Evolutionary conservation across 2,113 vertebrate species (phyloP), one percentile per base, ranked within the genome.

Genomic region (Heterochromis multidens): DNA sequence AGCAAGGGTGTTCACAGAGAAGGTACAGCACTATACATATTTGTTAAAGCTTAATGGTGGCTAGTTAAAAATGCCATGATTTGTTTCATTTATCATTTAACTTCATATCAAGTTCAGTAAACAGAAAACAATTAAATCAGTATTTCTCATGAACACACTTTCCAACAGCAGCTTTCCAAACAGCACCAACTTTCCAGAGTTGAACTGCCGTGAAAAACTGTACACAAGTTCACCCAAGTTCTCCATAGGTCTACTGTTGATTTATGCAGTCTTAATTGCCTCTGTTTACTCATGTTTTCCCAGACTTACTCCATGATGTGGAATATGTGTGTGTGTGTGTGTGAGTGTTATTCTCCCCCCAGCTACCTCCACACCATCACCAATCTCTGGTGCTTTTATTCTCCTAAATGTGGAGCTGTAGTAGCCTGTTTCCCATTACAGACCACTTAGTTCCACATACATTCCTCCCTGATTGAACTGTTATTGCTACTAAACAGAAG

Each of bases 401-500:
- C 67, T 74, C 27, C 67, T 74, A 52, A 74, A 74, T 74, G 67
- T 74, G 67, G 31, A 29, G 59, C 70, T 67, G 33, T 29, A 25
- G 59, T 63, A 63, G 67, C 46, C 78, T 43, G 78, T 89, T 95
- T 94, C 90, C 89, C 91, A 94, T 94, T 95, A 93, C 92, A 87
- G 87, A 92, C 85, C 90, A 93, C 92, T 96, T 95, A 94, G 89
- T 94, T 95, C 89, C 87, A 92, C 91, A 93, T 93, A 94, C 84
- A 93, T 90, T 92, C 93, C 83, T 89, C 90, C 88, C 72, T 91
- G 87, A 95, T 93, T 94, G 89, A 94, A 94, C 88, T 93, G 91
- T 91, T 92, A 94, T 93, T 95, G 92, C 93, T 86, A 33, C 88
- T 94, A 90, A 95, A 93, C 92, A 87, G 85, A 91, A 92, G 63